Conservation (phyloP, 2,797 vertebrate genomes). For the Alfaro cultratus region DNA sequence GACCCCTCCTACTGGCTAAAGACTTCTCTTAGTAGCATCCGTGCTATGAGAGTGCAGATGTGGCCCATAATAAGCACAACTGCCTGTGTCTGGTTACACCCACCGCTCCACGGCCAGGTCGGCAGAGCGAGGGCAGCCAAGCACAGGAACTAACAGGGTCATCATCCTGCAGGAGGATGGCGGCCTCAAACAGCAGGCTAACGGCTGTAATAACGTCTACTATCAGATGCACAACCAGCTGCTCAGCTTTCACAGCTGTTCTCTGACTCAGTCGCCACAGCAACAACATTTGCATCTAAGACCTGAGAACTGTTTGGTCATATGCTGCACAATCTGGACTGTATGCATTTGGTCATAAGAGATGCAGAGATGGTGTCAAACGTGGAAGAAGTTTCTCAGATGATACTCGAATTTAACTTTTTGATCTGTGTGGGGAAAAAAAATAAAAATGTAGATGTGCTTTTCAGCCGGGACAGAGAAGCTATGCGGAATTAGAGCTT, state of each 20-base stretch:
- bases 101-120: conserved; percentile 36
- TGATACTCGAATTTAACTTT: background rate
- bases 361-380: background rate
- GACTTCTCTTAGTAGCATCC: conserved; percentile 64
- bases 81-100: conserved; percentile 63
- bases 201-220: conserved; percentile 30
- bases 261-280: conserved; percentile 10
- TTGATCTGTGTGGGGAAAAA: background rate
- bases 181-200: conserved; percentile 29
- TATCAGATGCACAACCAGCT: conserved; percentile 36
- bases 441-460: background rate
- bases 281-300: conserved; percentile 27
- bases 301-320: background rate
- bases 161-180: conserved; percentile 48
- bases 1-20: conserved; percentile 50
- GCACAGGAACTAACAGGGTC: conserved; percentile 52
- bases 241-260: conserved; percentile 42
- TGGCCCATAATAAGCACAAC: conserved; percentile 61
- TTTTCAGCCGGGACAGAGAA: background rate
- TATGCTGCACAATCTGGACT: background rate
- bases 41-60: conserved; percentile 55
- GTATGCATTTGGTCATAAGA: background rate
- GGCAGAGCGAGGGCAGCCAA: conserved; percentile 40
- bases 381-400: background rate
- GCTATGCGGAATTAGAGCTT: background rate